A percentile compares a stretch with the other conserved stretches of the same genome.
These are phyloP conservation scores for Acrocephalus arundinaceus DNA, from an alignment of 2,113 vertebrate species.

Conservation along the genomic window DNA sequence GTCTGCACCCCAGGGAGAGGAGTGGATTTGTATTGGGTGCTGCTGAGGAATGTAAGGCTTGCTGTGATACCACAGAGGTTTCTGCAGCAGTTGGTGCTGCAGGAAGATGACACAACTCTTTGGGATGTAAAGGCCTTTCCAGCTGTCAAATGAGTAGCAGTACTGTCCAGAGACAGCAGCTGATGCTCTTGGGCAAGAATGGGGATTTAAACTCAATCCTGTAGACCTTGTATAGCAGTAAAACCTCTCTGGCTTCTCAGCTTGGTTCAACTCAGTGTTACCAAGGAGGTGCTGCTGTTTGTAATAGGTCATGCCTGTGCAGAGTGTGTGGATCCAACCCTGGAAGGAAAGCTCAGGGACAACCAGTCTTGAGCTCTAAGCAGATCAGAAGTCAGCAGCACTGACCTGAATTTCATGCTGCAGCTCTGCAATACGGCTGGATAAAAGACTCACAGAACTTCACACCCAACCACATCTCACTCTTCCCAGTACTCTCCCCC, in stretches of 20 bases:
- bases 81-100: not conserved
- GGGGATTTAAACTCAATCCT: not conserved
- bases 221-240: not conserved
- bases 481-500: not conserved
- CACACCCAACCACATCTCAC: not conserved
- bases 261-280: not conserved
- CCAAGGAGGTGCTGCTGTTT: not conserved
- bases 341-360: not conserved
- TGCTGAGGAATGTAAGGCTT: not conserved
- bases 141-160: not conserved
- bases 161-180: not conserved
- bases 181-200: not conserved
- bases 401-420: not conserved
- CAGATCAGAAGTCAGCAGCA: not conserved
- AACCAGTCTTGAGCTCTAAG: not conserved
- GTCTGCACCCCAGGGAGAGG: not conserved
- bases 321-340: not conserved
- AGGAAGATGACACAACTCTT: not conserved
- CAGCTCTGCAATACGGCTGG: not conserved
- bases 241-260: not conserved
- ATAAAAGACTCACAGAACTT: not conserved
- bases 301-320: not conserved
- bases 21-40: not conserved
- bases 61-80: not conserved
- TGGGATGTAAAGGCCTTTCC: not conserved